A percentile compares a stretch with the other conserved stretches of the same genome.
Evolutionary conservation across 2,888 invertebrate species (phyloP).

Genomic region (Carpatolechia fugitivella): DNA sequence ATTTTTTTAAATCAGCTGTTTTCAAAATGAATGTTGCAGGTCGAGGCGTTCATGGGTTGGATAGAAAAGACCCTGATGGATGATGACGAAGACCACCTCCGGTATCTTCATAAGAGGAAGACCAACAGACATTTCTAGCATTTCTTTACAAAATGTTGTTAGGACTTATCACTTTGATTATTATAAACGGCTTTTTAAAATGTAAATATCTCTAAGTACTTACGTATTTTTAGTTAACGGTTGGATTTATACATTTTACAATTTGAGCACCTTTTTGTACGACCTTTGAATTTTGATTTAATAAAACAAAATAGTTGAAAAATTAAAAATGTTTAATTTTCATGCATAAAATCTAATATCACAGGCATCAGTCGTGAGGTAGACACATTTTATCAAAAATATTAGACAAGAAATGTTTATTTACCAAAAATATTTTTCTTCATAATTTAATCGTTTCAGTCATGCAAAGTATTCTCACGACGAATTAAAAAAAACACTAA

Average conservation of each 20-base stretch:
- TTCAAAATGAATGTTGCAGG: conserved; percentile 39
- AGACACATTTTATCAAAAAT: neutral
- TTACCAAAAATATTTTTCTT: neutral
- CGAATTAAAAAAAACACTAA: too few relatives aligned
- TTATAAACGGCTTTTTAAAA: too few relatives aligned
- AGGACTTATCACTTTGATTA: too few relatives aligned
- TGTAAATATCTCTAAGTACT: too few relatives aligned
- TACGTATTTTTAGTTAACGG: neutral
- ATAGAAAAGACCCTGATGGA: conserved; percentile 65
- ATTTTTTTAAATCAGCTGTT: too few relatives aligned
- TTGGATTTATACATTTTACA: neutral
- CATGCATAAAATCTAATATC: conserved; percentile 50
- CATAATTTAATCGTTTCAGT: too few relatives aligned
- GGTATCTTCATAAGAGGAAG: conserved; percentile 35
- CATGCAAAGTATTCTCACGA: too few relatives aligned
- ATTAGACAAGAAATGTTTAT: neutral
- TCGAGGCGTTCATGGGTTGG: conserved; percentile 69
- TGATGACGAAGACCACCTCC: conserved; percentile 62
- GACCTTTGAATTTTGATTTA: too few relatives aligned
- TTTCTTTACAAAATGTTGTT: too few relatives aligned
- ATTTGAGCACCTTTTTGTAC: neutral
- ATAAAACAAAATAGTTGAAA: neutral
- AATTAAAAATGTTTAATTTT: neutral
- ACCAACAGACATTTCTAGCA: conserved; percentile 41
- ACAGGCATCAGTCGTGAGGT: conserved; percentile 55